phyloP scores from a whole-genome alignment of 1,140 invertebrate species.

The Sinonovacula constricta region DNA sequence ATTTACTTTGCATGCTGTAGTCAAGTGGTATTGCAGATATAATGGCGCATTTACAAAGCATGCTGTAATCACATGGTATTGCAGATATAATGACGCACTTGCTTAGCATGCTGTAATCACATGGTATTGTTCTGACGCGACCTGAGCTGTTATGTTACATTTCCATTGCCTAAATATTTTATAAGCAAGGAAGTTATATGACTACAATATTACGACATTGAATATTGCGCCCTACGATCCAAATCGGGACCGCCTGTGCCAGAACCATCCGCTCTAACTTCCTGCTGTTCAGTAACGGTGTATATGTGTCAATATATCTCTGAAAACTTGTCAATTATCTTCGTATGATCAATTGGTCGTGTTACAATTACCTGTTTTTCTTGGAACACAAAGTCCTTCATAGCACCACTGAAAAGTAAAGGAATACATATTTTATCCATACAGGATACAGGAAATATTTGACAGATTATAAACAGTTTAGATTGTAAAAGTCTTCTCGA shows the following conservation, averaged over 20 bases:
- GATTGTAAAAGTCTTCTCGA: not conserved
- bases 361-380: not conserved
- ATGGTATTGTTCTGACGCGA: too few relatives aligned
- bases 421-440: not conserved
- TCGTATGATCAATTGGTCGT: not conserved
- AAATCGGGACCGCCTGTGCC: not conserved
- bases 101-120: too few relatives aligned
- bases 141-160: too few relatives aligned
- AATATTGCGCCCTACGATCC: not conserved
- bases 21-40: too few relatives aligned
- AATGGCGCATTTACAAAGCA: too few relatives aligned
- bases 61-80: too few relatives aligned
- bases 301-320: too few relatives aligned
- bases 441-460: not conserved
- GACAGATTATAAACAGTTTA: not conserved
- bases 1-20: too few relatives aligned
- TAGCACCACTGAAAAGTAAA: slow-evolving; percentile 20
- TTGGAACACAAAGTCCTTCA: slow-evolving; percentile 26
- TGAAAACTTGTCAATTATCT: not conserved
- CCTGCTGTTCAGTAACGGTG: too few relatives aligned
- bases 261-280: not conserved
- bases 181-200: too few relatives aligned
- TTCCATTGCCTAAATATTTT: too few relatives aligned
- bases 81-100: too few relatives aligned
- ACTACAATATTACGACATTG: not conserved